Evolutionary conservation across 2,797 vertebrate species (phyloP).

Genomic region (Malurus leucopterus): DNA sequence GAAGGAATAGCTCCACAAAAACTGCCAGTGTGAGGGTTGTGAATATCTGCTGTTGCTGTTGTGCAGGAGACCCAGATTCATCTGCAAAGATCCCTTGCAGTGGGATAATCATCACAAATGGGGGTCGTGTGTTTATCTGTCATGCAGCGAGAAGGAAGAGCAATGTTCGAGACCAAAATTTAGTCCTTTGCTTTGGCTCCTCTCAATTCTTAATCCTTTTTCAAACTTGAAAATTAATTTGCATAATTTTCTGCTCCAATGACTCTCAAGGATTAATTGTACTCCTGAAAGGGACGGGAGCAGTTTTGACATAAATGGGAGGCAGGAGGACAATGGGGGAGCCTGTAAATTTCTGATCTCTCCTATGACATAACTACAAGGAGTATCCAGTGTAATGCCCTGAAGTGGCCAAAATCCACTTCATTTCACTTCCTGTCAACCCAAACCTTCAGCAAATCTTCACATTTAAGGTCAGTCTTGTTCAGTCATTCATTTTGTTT

Average conservation of each 20-base stretch:
- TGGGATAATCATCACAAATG: neutral
- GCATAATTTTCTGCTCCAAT: neutral
- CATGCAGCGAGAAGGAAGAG: neutral
- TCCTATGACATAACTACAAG: neutral
- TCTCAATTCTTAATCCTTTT: conserved; percentile 9
- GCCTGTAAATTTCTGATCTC: neutral
- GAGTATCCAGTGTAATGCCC: neutral
- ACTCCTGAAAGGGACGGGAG: neutral
- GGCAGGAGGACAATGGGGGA: neutral
- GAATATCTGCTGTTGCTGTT: neutral
- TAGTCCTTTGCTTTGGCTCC: neutral
- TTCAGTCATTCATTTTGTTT: neutral
- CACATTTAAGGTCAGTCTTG: neutral
- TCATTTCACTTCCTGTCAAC: neutral
- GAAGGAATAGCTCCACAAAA: neutral
- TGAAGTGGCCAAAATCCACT: neutral
- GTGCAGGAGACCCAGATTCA: neutral
- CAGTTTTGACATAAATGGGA: neutral
- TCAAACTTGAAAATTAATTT: conserved; percentile 28
- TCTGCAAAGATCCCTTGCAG: neutral
- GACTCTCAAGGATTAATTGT: conserved; percentile 5
- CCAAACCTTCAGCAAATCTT: neutral
- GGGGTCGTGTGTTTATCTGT: neutral
- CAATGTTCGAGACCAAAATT: neutral
- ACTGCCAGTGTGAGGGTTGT: neutral